These are phyloP conservation scores for Diabrotica undecimpunctata DNA, from an alignment of 1,140 invertebrate species.

Conservation along the genomic window DNA sequence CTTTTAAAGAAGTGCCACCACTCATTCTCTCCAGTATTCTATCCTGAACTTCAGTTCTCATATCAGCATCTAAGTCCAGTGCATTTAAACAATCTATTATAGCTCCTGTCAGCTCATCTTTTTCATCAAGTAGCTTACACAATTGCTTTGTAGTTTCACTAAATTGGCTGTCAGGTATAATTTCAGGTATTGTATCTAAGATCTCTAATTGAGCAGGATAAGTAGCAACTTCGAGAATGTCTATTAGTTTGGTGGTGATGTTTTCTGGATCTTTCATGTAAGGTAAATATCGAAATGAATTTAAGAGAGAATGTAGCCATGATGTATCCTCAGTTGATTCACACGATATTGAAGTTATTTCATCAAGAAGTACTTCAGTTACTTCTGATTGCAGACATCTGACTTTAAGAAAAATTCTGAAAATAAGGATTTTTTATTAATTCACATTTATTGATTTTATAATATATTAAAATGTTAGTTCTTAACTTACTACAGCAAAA, in stretches of 20 bases:
- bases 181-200: constrained; percentile 41
- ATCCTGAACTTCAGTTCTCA: constrained; percentile 33
- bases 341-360: constrained; percentile 39
- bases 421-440: constrained; percentile 5
- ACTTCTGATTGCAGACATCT: constrained; percentile 46
- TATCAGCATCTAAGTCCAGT: constrained; percentile 35
- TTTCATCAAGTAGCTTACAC: constrained; percentile 34
- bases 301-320: constrained; percentile 34
- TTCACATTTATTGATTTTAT: neutral
- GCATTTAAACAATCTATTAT: constrained; percentile 42
- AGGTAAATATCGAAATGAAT: constrained; percentile 38
- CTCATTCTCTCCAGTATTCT: constrained; percentile 33
- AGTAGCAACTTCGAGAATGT: constrained; percentile 40
- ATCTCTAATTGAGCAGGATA: constrained; percentile 41
- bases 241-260: constrained; percentile 35
- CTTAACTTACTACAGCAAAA: constrained; percentile 4
- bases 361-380: constrained; percentile 46
- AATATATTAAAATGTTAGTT: neutral
- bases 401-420: constrained; percentile 48
- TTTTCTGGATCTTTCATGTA: constrained; percentile 34
- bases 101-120: constrained; percentile 33
- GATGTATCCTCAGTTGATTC: constrained; percentile 30
- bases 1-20: constrained; percentile 27
- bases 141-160: constrained; percentile 35
- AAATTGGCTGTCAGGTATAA: constrained; percentile 40